Percentiles rank a stretch among this genome's conserved stretches.
These are phyloP conservation scores for Drosophila buzzatii DNA, from an alignment of 2,888 invertebrate species.

Conservation along the genomic window DNA sequence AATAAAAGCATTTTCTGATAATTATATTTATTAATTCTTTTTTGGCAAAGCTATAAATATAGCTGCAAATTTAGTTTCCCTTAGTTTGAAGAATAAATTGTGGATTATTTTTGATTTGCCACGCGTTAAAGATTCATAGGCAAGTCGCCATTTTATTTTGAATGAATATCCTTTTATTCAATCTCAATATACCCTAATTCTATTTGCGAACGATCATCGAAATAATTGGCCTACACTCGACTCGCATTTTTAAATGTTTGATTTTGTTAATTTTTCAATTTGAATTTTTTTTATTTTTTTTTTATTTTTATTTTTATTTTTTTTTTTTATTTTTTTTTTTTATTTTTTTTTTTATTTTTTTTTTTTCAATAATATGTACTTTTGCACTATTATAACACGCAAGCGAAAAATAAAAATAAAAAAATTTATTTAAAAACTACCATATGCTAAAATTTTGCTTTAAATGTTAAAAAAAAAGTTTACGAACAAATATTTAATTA, in stretches of 20 bases:
- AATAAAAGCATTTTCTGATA: background rate
- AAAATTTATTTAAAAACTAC: constrained; percentile 9
- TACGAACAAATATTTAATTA: constrained; percentile 15
- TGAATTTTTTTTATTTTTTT: too few species aligned
- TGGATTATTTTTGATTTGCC: too few species aligned
- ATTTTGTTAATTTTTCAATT: too few species aligned
- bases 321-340: too few species aligned
- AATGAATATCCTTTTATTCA: background rate
- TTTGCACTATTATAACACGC: constrained; percentile 41
- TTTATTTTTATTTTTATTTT: constrained; percentile 1
- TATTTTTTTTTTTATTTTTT: constrained; percentile 15
- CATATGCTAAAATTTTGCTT: constrained; percentile 35
- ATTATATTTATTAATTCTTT: background rate
- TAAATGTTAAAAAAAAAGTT: constrained; percentile 40
- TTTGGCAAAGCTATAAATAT: too few species aligned
- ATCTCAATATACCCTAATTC: background rate
- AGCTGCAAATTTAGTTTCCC: too few species aligned
- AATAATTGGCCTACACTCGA: constrained; percentile 20
- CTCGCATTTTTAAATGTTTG: too few species aligned
- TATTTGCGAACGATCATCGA: background rate
- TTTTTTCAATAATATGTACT: constrained; percentile 19
- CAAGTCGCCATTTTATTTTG: background rate
- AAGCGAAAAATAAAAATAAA: constrained; percentile 1
- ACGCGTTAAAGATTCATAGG: background rate
- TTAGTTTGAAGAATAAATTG: too few species aligned